These are phyloP conservation scores for Prionailurus bengalensis DNA, from an alignment of 2,113 vertebrate species.

Conservation along the genomic window DNA sequence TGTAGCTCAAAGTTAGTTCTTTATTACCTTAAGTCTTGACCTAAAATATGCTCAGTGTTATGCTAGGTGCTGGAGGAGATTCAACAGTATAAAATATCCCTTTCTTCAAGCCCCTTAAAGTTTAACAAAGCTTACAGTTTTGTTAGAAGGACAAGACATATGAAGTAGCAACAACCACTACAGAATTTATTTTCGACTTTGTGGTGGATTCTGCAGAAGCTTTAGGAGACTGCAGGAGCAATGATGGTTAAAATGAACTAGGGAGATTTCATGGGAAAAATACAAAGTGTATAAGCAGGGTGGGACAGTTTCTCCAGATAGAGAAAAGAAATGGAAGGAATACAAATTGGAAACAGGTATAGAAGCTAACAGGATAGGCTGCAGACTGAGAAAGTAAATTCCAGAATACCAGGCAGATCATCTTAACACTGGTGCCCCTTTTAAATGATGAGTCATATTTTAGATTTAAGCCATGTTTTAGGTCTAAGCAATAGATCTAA, in stretches of 20 bases:
- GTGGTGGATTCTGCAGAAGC: background rate
- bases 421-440: background rate
- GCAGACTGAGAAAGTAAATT: constrained; percentile 3
- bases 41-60: background rate
- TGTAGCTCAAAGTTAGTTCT: background rate
- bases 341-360: background rate
- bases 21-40: constrained; percentile 27
- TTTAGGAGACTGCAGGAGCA: background rate
- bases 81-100: background rate
- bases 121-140: constrained; percentile 29
- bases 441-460: background rate
- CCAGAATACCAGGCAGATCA: background rate
- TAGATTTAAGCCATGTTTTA: background rate
- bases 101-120: background rate
- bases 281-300: background rate
- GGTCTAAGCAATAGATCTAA: background rate
- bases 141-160: background rate
- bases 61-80: background rate
- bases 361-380: background rate
- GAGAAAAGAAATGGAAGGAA: constrained; percentile 40
- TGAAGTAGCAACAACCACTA: background rate
- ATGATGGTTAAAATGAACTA: background rate
- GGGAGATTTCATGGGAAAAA: background rate
- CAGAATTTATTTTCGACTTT: constrained; percentile 1
- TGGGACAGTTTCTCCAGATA: background rate